Base-by-base conservation (phyloP, 2,888 invertebrate species). In the Podotricha telesiphe region DNA sequence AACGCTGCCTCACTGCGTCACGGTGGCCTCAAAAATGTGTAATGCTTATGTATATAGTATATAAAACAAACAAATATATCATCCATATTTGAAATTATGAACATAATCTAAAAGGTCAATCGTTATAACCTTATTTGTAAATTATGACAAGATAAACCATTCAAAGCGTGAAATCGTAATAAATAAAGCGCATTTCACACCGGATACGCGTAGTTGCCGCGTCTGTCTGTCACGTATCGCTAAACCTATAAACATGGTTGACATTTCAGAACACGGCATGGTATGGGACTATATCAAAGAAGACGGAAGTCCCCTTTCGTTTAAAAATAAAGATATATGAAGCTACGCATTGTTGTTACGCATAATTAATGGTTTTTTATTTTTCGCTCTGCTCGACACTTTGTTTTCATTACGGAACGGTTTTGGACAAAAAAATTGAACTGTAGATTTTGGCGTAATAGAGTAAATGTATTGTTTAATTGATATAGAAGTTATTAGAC, bases 161-260 rank as follows among this genome's bases (percentile, higher is more conserved):
- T 62, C 19, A 59, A 65, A 13, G 61, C 65, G 65, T 66, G 79
- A 80, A 77, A 80, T 72, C 72, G 77, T 76, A 78, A 86, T 86
- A 86, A 86, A 86, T 84, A 82, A 82, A 77, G 75, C 77, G 76
- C 75, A 75, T 78, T 80, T 71, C 71, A 76, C 71, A 79, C 78
- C 83, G 86, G 86, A 86, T 82, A 78, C 75, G 75, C 81, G 76
- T 76, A 79, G 75, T 79, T 83, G 83, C 82, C 82, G 78, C 78
- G 61, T 76, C 75, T 70, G 74, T 71, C 67, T 67, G 73, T 68
- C 70, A 58, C 58, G 68, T 69, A 65, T 74, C 71, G 67, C 71
- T 73, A 71, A 75, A 69, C 70, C 68, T 68, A 75, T 75, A 75
- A 75, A 73, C 74, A 65, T 65, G 68, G 56, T 68, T 70, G 72